These are phyloP conservation scores for Azemiops feae DNA, from an alignment of 2,113 vertebrate species.

Conservation along the genomic window DNA sequence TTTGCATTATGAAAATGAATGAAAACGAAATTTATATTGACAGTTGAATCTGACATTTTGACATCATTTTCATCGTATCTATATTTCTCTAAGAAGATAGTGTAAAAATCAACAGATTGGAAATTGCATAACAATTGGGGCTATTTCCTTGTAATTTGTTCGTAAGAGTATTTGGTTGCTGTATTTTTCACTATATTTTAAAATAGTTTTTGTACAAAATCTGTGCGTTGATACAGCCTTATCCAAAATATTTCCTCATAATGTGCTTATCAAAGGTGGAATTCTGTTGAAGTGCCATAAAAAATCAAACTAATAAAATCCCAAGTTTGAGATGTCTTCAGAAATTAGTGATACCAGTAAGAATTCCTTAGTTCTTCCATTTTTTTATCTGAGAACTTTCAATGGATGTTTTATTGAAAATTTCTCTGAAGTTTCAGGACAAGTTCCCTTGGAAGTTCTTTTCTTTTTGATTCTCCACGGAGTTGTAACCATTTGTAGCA, in stretches of 20 bases:
- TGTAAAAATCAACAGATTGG: not conserved
- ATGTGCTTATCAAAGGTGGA: not conserved
- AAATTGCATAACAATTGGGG: conserved; percentile 9
- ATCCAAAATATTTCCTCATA: not conserved
- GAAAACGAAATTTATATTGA: not conserved
- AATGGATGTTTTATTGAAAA: not conserved
- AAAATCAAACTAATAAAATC: not conserved
- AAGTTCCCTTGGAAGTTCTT: not conserved
- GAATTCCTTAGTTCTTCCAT: not conserved
- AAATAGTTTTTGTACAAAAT: not conserved
- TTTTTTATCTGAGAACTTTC: not conserved
- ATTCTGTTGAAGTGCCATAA: not conserved
- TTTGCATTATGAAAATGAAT: conserved; percentile 2
- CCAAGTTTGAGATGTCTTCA: not conserved
- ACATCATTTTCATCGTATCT: conserved; percentile 34
- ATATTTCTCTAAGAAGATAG: conserved; percentile 22
- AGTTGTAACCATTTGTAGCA: not conserved
- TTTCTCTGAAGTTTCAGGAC: not conserved
- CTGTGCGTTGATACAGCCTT: not conserved
- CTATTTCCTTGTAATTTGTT: conserved; percentile 1
- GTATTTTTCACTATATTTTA: not conserved
- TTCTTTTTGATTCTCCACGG: not conserved
- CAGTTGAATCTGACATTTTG: conserved; percentile 17
- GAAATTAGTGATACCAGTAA: not conserved
- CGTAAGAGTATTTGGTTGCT: not conserved